These are phyloP conservation scores for Malurus cyaneus DNA, from an alignment of 2,113 vertebrate species.

Conservation along the genomic window DNA sequence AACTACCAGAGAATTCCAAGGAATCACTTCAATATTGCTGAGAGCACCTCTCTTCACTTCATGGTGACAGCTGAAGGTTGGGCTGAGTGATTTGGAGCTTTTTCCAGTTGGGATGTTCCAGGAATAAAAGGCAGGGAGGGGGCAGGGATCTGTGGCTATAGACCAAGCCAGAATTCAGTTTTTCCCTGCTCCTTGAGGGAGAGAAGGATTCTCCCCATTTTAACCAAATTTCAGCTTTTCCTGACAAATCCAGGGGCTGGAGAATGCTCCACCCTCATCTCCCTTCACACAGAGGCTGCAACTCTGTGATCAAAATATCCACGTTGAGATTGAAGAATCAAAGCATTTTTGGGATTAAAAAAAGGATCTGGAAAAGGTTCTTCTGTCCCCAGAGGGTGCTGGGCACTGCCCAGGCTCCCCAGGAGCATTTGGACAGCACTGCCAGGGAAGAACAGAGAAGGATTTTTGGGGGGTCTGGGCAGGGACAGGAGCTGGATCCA, in stretches of 20 bases:
- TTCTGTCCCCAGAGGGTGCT: not conserved
- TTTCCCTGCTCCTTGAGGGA: not conserved
- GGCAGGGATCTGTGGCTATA: not conserved
- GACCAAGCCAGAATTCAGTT: not conserved
- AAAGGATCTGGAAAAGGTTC: not conserved
- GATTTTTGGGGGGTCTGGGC: not conserved
- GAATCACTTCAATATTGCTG: not conserved
- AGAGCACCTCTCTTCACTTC: not conserved
- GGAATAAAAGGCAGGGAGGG: not conserved
- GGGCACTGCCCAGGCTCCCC: not conserved
- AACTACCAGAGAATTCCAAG: not conserved
- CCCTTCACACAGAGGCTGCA: fast-evolving
- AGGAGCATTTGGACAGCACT: not conserved
- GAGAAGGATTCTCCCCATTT: not conserved
- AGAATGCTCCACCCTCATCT: not conserved
- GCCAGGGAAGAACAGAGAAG: not conserved
- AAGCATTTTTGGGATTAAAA: not conserved
- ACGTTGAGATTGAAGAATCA: not conserved
- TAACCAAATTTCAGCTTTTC: not conserved
- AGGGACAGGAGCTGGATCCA: not conserved
- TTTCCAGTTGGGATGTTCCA: fast-evolving
- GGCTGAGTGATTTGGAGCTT: not conserved
- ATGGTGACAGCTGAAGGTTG: not conserved
- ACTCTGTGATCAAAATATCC: not conserved
- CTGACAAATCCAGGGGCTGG: not conserved